Base-by-base conservation (phyloP, 2,797 vertebrate species). In the Manis javanica region DNA sequence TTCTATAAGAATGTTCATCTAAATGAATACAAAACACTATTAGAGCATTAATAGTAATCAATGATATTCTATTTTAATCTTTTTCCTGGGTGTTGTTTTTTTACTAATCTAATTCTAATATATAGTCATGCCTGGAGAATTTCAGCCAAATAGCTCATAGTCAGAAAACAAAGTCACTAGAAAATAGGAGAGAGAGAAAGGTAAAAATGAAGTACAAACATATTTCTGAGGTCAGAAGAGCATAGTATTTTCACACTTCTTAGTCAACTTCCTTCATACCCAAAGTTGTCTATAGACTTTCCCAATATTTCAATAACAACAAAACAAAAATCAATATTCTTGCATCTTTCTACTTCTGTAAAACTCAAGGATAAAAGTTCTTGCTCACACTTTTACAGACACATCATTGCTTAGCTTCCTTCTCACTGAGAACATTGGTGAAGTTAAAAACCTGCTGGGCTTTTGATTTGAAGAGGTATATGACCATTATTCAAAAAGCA, bases 91-190 rank as follows among this genome's bases (percentile, higher is more conserved):
- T 88, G 5, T 84, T 95, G 55, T 90, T 96, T 85, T 97, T 97
- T 90, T 94, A 96, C 69, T 92, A 93, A 84, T 95, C 83, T 97
- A 94, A 97, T 89, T 96, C 91, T 97, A 85, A 96, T 95, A 64
- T 34, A 94, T 34, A 94, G 49, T 95, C 57, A 26, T 46, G 13
- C 19, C 83, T 96, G 23, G 92, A 97, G 86, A 97, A 97, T 97
- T 87, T 88, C 57, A 94, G 74, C 77, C 94, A 97, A 96, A 92
- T 61, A 89, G 85, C 51, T 98, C 66, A 90, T n/a, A 93, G 86
- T 94, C 63, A 96, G 51, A 96, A 96, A 97, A 2, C 14, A 96
- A 93, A 79, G 42, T 94, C 89, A 96, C 96, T 90, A 79, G 68
- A 97, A 98, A 86, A 91, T 0, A 31, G 13, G 7, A 3, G 7